These are phyloP conservation scores for Harlomillsia oculata DNA, from an alignment of 1,140 invertebrate genomes.

Conservation along the genomic window DNA sequence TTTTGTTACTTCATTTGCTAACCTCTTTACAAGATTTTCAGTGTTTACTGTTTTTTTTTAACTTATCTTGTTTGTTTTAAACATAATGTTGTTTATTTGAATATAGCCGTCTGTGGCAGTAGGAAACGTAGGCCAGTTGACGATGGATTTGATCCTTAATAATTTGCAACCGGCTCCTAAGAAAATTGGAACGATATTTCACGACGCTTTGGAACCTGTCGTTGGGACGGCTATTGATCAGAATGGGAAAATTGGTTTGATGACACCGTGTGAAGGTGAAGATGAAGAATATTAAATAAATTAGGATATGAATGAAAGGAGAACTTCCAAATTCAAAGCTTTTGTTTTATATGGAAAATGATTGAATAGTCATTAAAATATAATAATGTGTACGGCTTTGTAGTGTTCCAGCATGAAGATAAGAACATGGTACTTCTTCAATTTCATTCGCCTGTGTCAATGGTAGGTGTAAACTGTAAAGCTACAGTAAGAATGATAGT, in stretches of 20 bases:
- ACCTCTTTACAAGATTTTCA: too few species aligned
- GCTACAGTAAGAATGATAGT: neutral
- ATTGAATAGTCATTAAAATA: neutral
- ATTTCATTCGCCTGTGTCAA: conserved; percentile 53
- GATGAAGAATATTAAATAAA: neutral
- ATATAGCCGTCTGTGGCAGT: conserved; percentile 68
- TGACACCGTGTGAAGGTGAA: conserved; percentile 47
- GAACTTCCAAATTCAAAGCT: neutral
- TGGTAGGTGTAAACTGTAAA: conserved; percentile 9
- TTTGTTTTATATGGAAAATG: neutral
- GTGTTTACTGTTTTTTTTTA: too few species aligned
- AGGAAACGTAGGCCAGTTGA: conserved; percentile 68
- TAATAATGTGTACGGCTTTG: neutral
- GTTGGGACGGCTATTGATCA: conserved; percentile 60
- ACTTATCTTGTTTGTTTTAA: too few species aligned
- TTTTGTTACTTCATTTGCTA: too few species aligned
- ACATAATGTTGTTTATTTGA: too few species aligned
- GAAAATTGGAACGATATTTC: conserved; percentile 54
- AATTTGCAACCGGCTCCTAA: conserved; percentile 47
- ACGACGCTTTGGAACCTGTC: conserved; percentile 55
- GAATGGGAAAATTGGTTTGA: conserved; percentile 43
- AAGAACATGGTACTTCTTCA: conserved; percentile 57
- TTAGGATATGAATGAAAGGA: neutral
- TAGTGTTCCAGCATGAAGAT: conserved; percentile 48
- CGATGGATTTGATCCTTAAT: conserved; percentile 60